Evolutionary conservation across 2,797 vertebrate genomes (phyloP), one percentile per base, ranked within the genome.

Genomic region (Allobates femoralis): DNA sequence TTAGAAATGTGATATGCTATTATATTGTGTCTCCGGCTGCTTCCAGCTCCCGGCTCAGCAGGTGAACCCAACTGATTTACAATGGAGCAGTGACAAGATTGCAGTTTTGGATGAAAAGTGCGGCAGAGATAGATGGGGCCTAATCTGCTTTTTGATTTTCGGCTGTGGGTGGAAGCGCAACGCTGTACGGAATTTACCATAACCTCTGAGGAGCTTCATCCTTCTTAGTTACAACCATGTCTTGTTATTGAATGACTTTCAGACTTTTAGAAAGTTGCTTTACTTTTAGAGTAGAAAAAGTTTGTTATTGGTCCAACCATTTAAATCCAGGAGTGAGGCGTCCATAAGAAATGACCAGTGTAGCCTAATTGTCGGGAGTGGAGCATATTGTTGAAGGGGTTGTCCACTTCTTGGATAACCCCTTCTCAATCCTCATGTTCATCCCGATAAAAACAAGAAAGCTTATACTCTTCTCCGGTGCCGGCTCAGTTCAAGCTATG

Each of bases 1-100:
- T 78, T 78, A 78, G 53, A 58, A 60, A 78, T 78, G 76, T 58
- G 76, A 78, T 60, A 34, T 78, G 76, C 55, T 60, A 58, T 78
- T 58, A 58, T 78, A 58, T 58, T 58, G 30, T 58, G 75, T 77
- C 76, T 60, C 19, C 4, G 69, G 41, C 69, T 37, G 76, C 55
- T 78, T n/a, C 55, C 76, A 34, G 76, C 76, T 55, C 75, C 37
- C 51, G 15, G 51, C 75, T 34, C 76, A 78, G 76, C 76, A 78
- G 76, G 76, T 78, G 75, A 77, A 55, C 51, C 41, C 14, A 23
- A 32, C 75, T 77, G 76, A 78, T 78, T 34, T 78, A 60, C 30
- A 15, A 19, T 34, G 32, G 55, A 60, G 53, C 76, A 23, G 53
- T 41, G 76, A 58, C 76, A 37, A 37, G 76, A 58, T 78, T 78